Evolutionary conservation across 2,888 invertebrate genomes (phyloP).

Genomic region (Habroteleia sp.): DNA sequence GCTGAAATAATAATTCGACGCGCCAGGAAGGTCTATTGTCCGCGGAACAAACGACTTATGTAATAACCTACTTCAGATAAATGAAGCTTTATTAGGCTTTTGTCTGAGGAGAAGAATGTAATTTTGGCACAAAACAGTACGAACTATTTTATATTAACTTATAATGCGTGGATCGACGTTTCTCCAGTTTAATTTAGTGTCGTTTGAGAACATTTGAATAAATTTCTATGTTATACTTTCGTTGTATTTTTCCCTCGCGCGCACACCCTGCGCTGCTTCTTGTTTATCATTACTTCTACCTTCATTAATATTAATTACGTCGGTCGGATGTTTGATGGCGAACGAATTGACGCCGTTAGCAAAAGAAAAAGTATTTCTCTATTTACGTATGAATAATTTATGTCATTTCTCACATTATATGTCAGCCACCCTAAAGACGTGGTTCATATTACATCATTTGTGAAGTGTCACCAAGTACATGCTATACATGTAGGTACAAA

Average conservation of each 20-base stretch:
- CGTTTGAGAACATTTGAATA: not conserved
- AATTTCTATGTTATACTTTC: slow-evolving; percentile 7
- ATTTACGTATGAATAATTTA: slow-evolving; percentile 39
- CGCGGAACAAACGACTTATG: slow-evolving; percentile 50
- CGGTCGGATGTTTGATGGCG: slow-evolving; percentile 11
- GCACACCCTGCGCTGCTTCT: not conserved
- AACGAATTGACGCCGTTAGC: slow-evolving; percentile 21
- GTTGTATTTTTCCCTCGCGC: not conserved
- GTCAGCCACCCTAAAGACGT: slow-evolving; percentile 23
- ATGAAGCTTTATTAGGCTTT: slow-evolving; percentile 50
- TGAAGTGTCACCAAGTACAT: slow-evolving; percentile 27
- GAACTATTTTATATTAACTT: slow-evolving; percentile 48
- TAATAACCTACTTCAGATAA: slow-evolving; percentile 51
- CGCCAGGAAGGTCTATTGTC: slow-evolving; percentile 40
- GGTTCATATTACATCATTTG: slow-evolving; percentile 35
- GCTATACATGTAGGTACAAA: slow-evolving; percentile 8
- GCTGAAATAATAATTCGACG: slow-evolving; percentile 56
- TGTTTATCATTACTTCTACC: not conserved
- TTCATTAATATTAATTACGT: slow-evolving; percentile 23
- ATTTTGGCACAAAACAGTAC: slow-evolving; percentile 43
- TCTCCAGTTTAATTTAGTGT: slow-evolving; percentile 24
- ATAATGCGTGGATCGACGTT: slow-evolving; percentile 31
- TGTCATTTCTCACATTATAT: slow-evolving; percentile 27
- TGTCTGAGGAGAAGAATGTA: slow-evolving; percentile 43
- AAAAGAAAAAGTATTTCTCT: slow-evolving; percentile 13